Base-by-base conservation (phyloP, 1,140 invertebrate species). In the Caenorhabditis briggsae region DNA sequence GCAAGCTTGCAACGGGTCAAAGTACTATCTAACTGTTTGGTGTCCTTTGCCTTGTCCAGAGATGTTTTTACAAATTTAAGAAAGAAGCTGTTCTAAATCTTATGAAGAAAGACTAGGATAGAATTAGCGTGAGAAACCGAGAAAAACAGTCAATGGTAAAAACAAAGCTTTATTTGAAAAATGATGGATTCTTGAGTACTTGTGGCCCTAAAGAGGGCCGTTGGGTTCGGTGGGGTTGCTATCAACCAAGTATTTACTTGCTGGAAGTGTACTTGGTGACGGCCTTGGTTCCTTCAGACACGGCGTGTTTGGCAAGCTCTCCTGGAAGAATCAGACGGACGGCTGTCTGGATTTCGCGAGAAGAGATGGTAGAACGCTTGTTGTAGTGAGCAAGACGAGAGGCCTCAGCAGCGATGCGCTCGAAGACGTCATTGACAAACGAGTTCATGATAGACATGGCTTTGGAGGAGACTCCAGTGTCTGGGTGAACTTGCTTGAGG, bases 351-450 rank as follows among this genome's bases (percentile, higher is more conserved):
- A 91, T 88, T 53, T 90, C 90, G 46, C 92, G 90, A n/a, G 89
- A 91, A 12, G 92, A 92, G 86, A 93, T 92, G 86, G 93, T 94
- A 0, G 94, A 94, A 0, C 94, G 92, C 91, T 95, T 95, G 93
- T 95, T 95, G 93, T 95, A 95, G 87, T 95, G 95, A 8, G 95
- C 94, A 86, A 96, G 90, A 88, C 94, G 94, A 14, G 94, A 95
- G 2, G 95, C 93, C 92, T 95, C 95, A 14, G 94, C 92, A 48
- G 95, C 94, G 65, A 95, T 95, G 23, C 95, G 93, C 89, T 95
- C 94, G 89, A 95, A 95, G 84, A 95, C 95, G 89, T 95, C 95
- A 82, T 94, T 93, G 43, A 95, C 94, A 90, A 95, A 95, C 83
- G 94, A 94, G 88, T 95, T 95, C 94, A 95, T 95, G 61, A 95